A percentile compares a stretch with the other conserved stretches of the same genome.
phyloP scores from a whole-genome alignment of 2,888 invertebrate species.

The Ligdia adustata region DNA sequence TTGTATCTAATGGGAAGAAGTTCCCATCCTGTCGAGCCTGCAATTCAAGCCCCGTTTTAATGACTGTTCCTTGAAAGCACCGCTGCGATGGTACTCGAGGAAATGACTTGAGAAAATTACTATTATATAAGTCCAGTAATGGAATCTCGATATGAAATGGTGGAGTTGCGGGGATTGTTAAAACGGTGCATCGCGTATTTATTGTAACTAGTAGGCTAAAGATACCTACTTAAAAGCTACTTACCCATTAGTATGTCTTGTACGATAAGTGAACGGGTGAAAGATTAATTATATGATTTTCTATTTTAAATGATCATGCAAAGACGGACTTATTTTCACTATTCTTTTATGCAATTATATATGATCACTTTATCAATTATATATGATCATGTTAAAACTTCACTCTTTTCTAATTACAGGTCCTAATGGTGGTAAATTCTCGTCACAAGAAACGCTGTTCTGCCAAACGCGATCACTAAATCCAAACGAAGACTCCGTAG shows the following conservation, averaged over 20 bases:
- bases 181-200: conserved; percentile 23
- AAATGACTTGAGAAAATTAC: conserved; percentile 69
- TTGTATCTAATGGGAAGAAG: conserved; percentile 47
- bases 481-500: conserved; percentile 66
- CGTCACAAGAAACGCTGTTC: conserved; percentile 68
- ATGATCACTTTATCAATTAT: no score
- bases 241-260: background rate
- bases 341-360: no score
- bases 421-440: conserved; percentile 68
- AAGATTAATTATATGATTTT: background rate
- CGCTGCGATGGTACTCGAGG: conserved; percentile 56
- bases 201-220: conserved; percentile 3
- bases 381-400: no score
- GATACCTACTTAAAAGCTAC: background rate
- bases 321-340: no score
- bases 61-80: conserved; percentile 68
- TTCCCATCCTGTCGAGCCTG: conserved; percentile 55
- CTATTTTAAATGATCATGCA: no score
- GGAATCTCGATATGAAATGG: conserved; percentile 35
- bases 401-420: no score
- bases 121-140: conserved; percentile 54
- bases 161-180: conserved; percentile 30
- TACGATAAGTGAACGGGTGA: background rate
- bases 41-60: conserved; percentile 77
- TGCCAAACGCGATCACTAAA: conserved; percentile 80